Evolutionary conservation across 2,113 vertebrate species (phyloP), one percentile per base, ranked within the genome.

Genomic region (Clinocottus analis): DNA sequence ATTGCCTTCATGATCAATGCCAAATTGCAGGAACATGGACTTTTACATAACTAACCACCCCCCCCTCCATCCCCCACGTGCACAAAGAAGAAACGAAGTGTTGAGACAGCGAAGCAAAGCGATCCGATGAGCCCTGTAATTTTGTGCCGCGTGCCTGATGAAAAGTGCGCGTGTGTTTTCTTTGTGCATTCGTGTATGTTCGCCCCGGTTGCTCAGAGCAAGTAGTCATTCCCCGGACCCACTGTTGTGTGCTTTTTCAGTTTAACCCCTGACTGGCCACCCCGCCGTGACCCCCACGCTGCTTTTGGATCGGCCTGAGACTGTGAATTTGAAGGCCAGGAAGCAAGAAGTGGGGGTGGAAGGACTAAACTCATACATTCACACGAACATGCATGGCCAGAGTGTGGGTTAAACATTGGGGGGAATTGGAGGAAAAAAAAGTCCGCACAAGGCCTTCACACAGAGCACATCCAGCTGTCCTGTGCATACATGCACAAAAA

Each of bases 161-260:
- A 74, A 76, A 56, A 62, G 19, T 39, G 53, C 10, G 4, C 3
- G 9, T 43, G 39, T 72, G 19, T 39, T 71, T n/a, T 64, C 5
- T 69, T n/a, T 43, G 61, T 51, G 13, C 13, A 13, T 60, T 21
- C 63, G 11, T 35, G 63, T 81, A 9, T 62, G 43, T 78, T 64
- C 61, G 45, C 45, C 35, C 49, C n/a, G 58, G 71, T 53, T 72
- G 76, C 59, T 76, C 64, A 78, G 70, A 74, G 69, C 3, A 17
- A 72, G 39, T 31, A 79, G 71, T 79, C 51, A 12, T 63, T 70
- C 77, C 60, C 58, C 51, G n/a, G 79, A 68, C 84, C 67, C 75
- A 76, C 75, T 62, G 72, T 53, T n/a, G 71, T 74, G 61, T 90
- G 87, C 88, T 94, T 90, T 91, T 85, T 86, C 76, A 93, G 86